phyloP scores from a whole-genome alignment of 2,888 invertebrate genomes.

The Leptinotarsa peninsularis region DNA sequence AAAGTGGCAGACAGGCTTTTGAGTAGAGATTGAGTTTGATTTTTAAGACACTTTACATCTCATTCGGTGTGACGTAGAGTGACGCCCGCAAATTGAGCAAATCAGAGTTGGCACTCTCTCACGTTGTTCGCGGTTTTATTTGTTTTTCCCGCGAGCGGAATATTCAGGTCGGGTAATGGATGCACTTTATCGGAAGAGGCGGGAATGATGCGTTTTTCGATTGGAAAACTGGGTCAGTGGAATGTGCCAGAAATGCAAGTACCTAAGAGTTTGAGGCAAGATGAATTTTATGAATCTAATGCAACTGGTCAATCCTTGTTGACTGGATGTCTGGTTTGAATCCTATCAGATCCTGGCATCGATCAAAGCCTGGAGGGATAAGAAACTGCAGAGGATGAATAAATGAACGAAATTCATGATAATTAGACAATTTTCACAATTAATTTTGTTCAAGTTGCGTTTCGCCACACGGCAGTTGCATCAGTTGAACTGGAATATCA shows the following conservation, averaged over 20 bases:
- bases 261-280: no score
- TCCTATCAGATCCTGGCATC: no score
- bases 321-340: no score
- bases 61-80: slow-evolving; percentile 64
- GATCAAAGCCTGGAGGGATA: no score
- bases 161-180: neutral
- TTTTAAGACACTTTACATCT: slow-evolving; percentile 66
- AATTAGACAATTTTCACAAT: no score
- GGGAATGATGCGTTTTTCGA: neutral
- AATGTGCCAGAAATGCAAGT: neutral
- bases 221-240: neutral
- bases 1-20: slow-evolving; percentile 57
- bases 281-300: no score
- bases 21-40: slow-evolving; percentile 65
- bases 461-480: no score
- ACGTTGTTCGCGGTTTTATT: slow-evolving; percentile 6
- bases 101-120: slow-evolving; percentile 59
- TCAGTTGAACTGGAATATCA: no score
- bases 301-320: no score
- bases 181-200: neutral
- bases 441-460: no score
- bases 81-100: slow-evolving; percentile 66
- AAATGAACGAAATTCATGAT: no score
- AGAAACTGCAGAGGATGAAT: no score
- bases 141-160: slow-evolving; percentile 11